Evolutionary conservation across 2,888 invertebrate genomes (phyloP).

Genomic region (Polia nebulosa): DNA sequence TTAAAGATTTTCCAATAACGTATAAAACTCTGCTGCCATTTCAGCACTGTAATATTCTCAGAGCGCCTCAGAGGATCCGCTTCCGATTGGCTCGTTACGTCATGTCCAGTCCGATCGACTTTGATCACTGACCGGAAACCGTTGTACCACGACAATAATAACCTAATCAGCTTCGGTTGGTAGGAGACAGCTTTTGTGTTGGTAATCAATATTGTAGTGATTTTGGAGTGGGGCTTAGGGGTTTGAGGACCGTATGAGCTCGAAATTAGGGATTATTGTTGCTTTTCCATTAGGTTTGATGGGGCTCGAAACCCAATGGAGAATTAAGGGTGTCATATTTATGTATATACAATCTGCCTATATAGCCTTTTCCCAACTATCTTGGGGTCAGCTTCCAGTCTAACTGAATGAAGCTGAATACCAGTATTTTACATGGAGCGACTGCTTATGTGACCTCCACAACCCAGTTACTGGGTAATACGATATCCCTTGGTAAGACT

Average conservation of each 20-base stretch:
- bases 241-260: not conserved
- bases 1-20: not conserved
- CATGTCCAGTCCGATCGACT: slow-evolving; percentile 56
- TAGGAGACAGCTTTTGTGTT: slow-evolving; percentile 14
- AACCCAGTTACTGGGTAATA: no score
- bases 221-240: not conserved
- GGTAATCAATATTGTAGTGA: slow-evolving; percentile 1
- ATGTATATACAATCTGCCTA: no score
- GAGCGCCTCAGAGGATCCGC: slow-evolving; percentile 26
- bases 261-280: not conserved
- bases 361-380: no score
- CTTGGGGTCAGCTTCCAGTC: no score
- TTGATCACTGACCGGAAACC: slow-evolving; percentile 63
- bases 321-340: no score
- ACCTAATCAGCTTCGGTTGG: slow-evolving; percentile 14
- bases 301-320: not conserved
- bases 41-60: not conserved
- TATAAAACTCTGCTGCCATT: slow-evolving; percentile 4
- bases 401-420: no score
- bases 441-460: no score
- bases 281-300: not conserved
- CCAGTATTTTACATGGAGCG: no score
- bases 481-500: no score
- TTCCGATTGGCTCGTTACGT: slow-evolving; percentile 64
- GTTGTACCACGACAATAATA: slow-evolving; percentile 29